phyloP scores from a whole-genome alignment of 37 sponge, comb jelly and placozoan species.

The Spongilla lacustris region DNA sequence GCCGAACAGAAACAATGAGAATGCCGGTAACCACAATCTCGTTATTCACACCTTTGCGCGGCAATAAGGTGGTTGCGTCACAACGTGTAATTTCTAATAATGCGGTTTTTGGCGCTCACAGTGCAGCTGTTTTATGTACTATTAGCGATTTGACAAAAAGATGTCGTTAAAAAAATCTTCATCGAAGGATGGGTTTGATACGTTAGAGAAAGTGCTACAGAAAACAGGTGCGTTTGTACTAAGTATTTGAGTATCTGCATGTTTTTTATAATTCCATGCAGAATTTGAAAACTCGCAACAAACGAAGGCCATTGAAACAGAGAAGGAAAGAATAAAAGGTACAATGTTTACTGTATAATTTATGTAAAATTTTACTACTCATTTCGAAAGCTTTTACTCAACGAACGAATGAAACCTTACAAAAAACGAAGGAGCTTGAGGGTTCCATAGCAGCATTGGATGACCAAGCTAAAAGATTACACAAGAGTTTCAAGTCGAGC shows the following conservation, averaged over 20 bases:
- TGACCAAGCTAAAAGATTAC: constrained; percentile 19
- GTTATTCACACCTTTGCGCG: too few relatives aligned
- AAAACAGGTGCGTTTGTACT: neutral
- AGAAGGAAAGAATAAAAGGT: constrained; percentile 49
- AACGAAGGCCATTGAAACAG: constrained; percentile 38
- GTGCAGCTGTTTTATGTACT: neutral
- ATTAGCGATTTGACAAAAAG: too few relatives aligned
- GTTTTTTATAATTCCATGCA: neutral
- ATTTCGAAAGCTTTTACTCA: constrained; percentile 26
- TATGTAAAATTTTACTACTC: neutral
- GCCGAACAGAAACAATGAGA: too few relatives aligned
- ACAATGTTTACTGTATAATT: neutral
- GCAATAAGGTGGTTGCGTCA: too few relatives aligned
- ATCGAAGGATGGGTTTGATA: neutral
- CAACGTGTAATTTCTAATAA: neutral
- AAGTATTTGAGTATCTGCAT: too few relatives aligned
- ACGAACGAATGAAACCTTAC: constrained; percentile 15
- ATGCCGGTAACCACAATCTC: too few relatives aligned
- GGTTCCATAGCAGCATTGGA: neutral
- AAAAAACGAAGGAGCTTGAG: constrained; percentile 19
- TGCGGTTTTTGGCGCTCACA: neutral
- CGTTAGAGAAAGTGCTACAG: neutral
- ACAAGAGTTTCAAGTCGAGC: constrained; percentile 14
- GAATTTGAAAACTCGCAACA: constrained; percentile 65
- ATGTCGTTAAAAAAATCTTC: neutral